Evolutionary conservation across 1,140 invertebrate species (phyloP), one percentile per base, ranked within the genome.

Genomic region (Harpegnathos saltator): DNA sequence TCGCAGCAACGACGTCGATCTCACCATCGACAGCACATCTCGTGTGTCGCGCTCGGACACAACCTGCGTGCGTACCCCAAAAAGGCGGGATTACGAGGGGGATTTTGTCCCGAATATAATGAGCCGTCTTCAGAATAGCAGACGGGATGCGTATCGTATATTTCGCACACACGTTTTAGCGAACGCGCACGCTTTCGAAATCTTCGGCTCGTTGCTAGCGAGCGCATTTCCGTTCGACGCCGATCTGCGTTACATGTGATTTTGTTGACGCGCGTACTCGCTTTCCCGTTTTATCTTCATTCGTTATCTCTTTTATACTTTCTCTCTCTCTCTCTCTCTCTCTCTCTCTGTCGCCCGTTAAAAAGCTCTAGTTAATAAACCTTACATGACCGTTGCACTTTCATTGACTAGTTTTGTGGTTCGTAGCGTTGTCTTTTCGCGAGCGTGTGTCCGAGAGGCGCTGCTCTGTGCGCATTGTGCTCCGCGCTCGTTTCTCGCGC

Each of bases 381-480:
- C 89, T 93, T 91, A 91, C 84, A 86, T 90, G 90, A 93, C 91
- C 89, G 93, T 94, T 94, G 93, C 94, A 94, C 93, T 94, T 94
- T 94, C 91, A 94, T 94, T 94, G 93, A 94, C 94, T 94, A 94
- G 94, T 94, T 94, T 93, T 91, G 92, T 93, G 91, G 89, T 91
- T 90, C 77, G 69, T 78, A 82, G 80, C 85, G 82, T 85, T n/a
- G n/a, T n/a, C n/a, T n/a, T 68, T 85, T 80, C 86, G 85, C 86
- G 86, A 84, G 80, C 68, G 56, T 73, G 56, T 73, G 50, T 61
- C 73, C 81, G 71, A 82, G 71, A 82, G 63, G 62, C 72, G 54
- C 78, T 62, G 58, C 84, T 73, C 65, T 66, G 69, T 66, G 73
- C 62, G 85, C 75, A 19, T 71, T 77, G 26, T 61, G 17, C 61